phyloP scores from a whole-genome alignment of 2,113 vertebrate species.

The Peromyscus polionotus region DNA sequence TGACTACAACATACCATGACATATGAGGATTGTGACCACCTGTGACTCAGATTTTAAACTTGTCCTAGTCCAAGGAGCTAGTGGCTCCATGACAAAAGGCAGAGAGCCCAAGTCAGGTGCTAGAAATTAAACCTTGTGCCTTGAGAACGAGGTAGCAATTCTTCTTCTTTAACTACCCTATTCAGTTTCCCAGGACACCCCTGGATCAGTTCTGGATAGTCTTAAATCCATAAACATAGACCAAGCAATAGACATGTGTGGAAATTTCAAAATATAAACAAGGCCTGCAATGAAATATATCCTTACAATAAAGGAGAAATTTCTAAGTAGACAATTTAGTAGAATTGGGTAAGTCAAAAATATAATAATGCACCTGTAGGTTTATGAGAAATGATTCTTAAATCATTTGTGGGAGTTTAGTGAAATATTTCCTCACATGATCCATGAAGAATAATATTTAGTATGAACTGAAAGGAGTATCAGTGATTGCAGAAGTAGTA shows the following conservation, averaged over 20 bases:
- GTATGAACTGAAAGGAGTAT: not conserved
- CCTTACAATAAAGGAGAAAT: constrained; percentile 33
- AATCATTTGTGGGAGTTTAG: not conserved
- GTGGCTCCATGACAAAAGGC: not conserved
- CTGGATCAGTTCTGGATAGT: not conserved
- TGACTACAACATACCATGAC: not conserved
- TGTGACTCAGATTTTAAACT: not conserved
- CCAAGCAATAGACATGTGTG: not conserved
- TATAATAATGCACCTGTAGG: not conserved
- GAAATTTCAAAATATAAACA: constrained; percentile 3
- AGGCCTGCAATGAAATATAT: not conserved
- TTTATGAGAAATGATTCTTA: not conserved
- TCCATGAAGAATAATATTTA: not conserved
- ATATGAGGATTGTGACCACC: not conserved
- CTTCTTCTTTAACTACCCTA: not conserved
- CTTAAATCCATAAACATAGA: not conserved
- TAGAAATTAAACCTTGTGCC: not conserved
- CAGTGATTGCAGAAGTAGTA: not conserved
- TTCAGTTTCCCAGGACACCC: not conserved
- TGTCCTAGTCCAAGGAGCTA: not conserved
- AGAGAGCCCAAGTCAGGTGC: not conserved
- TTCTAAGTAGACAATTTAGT: not conserved
- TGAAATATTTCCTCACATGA: not conserved
- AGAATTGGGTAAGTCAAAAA: not conserved
- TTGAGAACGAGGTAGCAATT: not conserved